Evolutionary conservation across 2,888 invertebrate genomes (phyloP).

Genomic region (Megaustenia siamemsis): DNA sequence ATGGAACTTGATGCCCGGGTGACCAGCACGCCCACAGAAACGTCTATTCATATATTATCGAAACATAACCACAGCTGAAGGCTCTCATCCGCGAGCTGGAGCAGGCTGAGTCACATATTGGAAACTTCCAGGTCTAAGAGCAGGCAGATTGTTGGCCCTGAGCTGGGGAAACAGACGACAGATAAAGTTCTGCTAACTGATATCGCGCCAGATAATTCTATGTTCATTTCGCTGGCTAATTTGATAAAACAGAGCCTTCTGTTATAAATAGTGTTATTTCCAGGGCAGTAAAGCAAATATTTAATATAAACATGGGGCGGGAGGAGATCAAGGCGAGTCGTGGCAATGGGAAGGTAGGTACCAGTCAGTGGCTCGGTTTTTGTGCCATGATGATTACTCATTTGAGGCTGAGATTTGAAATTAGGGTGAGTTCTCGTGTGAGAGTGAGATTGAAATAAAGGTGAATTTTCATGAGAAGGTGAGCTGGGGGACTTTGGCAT

Average conservation of each 20-base stretch:
- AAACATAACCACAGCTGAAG: background rate
- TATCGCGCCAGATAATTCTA: constrained; percentile 14
- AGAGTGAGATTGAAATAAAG: background rate
- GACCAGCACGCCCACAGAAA: background rate
- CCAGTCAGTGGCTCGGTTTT: no score
- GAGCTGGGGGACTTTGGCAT: no score
- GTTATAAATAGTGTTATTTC: constrained; percentile 38
- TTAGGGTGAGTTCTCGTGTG: background rate
- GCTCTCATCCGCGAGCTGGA: background rate
- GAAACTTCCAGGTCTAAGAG: constrained; percentile 14
- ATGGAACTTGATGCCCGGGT: background rate
- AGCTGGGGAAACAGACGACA: background rate
- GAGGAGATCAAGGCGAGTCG: no score
- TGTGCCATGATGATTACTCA: no score
- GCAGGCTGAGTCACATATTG: constrained; percentile 14
- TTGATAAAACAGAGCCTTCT: constrained; percentile 35
- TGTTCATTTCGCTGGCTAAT: constrained; percentile 32
- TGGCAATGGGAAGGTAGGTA: no score
- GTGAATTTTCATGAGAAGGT: no score
- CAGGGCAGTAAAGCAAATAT: constrained; percentile 38
- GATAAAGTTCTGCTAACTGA: background rate
- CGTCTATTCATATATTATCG: constrained; percentile 4
- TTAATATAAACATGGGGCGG: constrained; percentile 20
- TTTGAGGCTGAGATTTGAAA: background rate
- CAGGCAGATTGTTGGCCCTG: constrained; percentile 6